phyloP scores from a whole-genome alignment of 2,888 invertebrate species.

The Dicyrtomina minuta region DNA sequence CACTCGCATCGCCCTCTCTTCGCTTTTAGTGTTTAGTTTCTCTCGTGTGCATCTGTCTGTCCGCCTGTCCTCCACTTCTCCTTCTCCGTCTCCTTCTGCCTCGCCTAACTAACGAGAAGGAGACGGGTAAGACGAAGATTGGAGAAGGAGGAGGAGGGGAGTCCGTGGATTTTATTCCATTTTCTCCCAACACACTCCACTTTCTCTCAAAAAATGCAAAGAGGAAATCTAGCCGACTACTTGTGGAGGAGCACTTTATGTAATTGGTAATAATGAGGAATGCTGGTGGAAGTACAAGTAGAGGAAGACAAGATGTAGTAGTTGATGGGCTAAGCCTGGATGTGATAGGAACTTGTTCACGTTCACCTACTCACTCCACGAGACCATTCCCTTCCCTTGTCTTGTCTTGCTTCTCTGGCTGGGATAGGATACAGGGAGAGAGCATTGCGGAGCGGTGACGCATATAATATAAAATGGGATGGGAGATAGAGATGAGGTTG shows the following conservation, averaged over 20 bases:
- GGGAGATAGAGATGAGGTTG: not conserved
- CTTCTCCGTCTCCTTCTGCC: not conserved
- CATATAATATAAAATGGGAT: constrained; percentile 1
- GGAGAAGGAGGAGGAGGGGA: not conserved
- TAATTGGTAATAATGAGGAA: constrained; percentile 50
- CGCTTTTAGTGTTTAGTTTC: too few relatives aligned
- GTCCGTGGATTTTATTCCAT: not conserved
- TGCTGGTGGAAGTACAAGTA: too few relatives aligned
- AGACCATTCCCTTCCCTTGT: constrained; percentile 10
- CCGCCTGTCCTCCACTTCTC: not conserved
- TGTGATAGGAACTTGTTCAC: too few relatives aligned
- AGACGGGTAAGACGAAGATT: not conserved
- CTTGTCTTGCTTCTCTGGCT: not conserved
- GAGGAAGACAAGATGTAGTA: too few relatives aligned
- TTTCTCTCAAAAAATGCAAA: constrained; percentile 9
- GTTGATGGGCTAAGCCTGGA: too few relatives aligned
- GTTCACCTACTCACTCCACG: constrained; percentile 26
- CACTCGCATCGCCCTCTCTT: too few relatives aligned
- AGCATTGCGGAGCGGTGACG: constrained; percentile 35
- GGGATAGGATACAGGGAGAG: constrained; percentile 14
- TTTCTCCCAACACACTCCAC: not conserved
- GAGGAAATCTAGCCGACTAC: constrained; percentile 21
- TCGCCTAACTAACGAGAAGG: not conserved
- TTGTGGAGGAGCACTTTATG: constrained; percentile 40
- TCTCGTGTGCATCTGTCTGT: too few relatives aligned